These are phyloP conservation scores for Trachelus stipa DNA, from an alignment of 2,888 invertebrate species.

Conservation along the genomic window DNA sequence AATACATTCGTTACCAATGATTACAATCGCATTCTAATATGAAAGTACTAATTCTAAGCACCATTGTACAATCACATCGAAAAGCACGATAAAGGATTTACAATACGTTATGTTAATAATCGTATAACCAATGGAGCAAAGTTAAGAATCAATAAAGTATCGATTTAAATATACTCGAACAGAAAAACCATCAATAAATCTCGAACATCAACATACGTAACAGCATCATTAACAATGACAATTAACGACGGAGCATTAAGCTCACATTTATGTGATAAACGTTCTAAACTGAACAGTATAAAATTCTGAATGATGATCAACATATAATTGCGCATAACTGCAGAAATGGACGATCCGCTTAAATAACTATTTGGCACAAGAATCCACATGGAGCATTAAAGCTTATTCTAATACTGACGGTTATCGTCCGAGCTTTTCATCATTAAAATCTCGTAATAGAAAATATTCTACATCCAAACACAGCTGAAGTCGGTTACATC, in stretches of 20 bases:
- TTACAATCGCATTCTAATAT: neutral
- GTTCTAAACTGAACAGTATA: neutral
- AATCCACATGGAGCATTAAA: constrained; percentile 45
- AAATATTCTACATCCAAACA: neutral
- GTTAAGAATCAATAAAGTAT: neutral
- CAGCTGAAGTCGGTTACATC: neutral
- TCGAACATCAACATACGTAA: constrained; percentile 5
- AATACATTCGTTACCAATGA: neutral
- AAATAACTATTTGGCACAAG: constrained; percentile 60
- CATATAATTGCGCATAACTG: neutral
- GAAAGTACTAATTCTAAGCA: constrained; percentile 3
- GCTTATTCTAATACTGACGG: neutral
- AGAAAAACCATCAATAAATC: neutral
- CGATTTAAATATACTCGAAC: neutral
- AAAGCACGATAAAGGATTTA: constrained; percentile 1
- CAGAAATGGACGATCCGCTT: constrained; percentile 27
- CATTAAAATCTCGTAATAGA: neutral
- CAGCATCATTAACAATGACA: constrained; percentile 10
- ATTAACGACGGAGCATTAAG: constrained; percentile 1
- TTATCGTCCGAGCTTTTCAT: neutral
- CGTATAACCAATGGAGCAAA: neutral
- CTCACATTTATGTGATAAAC: neutral
- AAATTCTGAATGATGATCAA: neutral
- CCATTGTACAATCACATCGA: constrained; percentile 6
- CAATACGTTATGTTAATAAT: neutral